phyloP scores from a whole-genome alignment of 2,888 invertebrate genomes.

The Rhamnusium bicolor region DNA sequence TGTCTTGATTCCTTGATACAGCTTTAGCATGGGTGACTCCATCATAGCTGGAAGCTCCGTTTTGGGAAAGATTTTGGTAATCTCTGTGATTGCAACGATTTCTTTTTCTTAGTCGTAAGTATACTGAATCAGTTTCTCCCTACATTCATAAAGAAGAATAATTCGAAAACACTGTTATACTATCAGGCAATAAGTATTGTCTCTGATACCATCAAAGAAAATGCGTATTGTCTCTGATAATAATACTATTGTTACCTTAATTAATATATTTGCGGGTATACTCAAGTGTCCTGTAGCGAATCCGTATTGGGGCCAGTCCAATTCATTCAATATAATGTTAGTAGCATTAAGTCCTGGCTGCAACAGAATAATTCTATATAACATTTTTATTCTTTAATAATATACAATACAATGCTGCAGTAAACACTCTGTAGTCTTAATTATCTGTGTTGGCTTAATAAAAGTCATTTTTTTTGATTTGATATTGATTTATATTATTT shows the following conservation, averaged over 20 bases:
- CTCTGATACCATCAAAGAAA: too few relatives aligned
- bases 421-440: too few relatives aligned
- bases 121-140: constrained; percentile 63
- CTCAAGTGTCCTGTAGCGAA: constrained; percentile 68
- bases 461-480: too few relatives aligned
- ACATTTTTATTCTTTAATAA: too few relatives aligned
- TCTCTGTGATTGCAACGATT: constrained; percentile 73
- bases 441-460: too few relatives aligned
- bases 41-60: constrained; percentile 66
- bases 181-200: too few relatives aligned
- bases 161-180: too few relatives aligned
- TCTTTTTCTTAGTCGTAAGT: constrained; percentile 65
- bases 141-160: constrained; percentile 39
- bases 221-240: too few relatives aligned
- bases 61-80: constrained; percentile 72
- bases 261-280: constrained; percentile 59
- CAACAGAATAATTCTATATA: too few relatives aligned
- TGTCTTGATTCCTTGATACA: constrained; percentile 64
- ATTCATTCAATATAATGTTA: constrained; percentile 70
- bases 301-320: constrained; percentile 73
- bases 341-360: constrained; percentile 62
- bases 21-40: constrained; percentile 59
- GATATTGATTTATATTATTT: too few relatives aligned
- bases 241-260: constrained; percentile 50
- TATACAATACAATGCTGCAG: too few relatives aligned